Evolutionary conservation across 92 coral and sea anemone species (phyloP), one percentile per base, ranked within the genome.

Genomic region (Porites rus): DNA sequence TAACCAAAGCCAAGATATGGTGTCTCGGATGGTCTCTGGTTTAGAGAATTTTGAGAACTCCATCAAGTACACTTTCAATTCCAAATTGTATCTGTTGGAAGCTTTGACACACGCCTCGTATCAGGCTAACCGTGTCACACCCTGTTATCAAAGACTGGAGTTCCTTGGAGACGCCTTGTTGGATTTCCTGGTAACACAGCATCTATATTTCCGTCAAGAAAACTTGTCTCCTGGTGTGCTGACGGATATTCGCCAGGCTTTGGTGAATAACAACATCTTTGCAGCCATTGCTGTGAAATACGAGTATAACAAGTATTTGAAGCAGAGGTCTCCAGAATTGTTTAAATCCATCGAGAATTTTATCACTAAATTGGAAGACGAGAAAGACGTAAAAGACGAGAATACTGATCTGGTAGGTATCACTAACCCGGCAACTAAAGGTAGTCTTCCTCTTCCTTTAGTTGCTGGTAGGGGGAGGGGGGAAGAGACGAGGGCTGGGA

Each of bases 141-240:
- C 91, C 79, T 93, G 94, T 58, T 95, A 95, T 71, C 96, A 97
- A 81, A 88, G 99, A 75, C 95, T 97, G 18, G 99, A 97, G 87
- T 97, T 97, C 84, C 96, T 97, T 13, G 99, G 99, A 8, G 99
- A 97, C 52, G 99, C 99, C 31, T 25, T 97, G 51, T 69, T 97
- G 80, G 99, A 97, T 70, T 97, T 97, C 51, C 90, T 97, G 25
- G 98, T 97, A 75, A 97, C 99, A 31, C 98, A 95, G 80, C 93
- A 93, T 65, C 74, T 97, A 76, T 97, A 97, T 54, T 93, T 94
- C 86, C 84, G 90, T 69, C 89, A 92, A 43, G 86, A 79, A 51
- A 78, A 70, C 10, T 91, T 97, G 61, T 89, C 92, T 0, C 99
- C 99, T 0, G 99, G 99, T 10, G 78, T 92, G 66, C 81, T 97